phyloP scores from a whole-genome alignment of 2,113 vertebrate species.

The Martes martes region DNA sequence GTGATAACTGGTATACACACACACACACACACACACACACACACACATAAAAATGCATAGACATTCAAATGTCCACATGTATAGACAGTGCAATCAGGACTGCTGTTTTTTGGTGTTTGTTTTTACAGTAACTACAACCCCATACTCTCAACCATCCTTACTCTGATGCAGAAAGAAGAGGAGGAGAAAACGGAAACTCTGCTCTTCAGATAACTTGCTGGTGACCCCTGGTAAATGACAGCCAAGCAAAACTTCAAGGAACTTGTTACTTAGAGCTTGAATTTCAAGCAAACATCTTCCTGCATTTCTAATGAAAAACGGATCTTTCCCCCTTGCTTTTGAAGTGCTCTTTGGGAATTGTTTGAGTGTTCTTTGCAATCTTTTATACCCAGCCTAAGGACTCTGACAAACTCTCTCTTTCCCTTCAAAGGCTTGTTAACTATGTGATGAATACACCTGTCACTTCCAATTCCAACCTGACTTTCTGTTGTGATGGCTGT shows the following conservation, averaged over 20 bases:
- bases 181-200: background rate
- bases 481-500: constrained; percentile 84
- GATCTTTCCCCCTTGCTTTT: constrained; percentile 66
- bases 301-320: constrained; percentile 79
- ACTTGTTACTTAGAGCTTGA: constrained; percentile 75
- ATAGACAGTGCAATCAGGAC: background rate
- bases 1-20: background rate
- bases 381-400: constrained; percentile 84
- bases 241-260: constrained; percentile 48
- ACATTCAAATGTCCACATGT: background rate
- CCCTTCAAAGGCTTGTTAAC: constrained; percentile 87
- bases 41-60: background rate
- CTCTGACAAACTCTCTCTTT: constrained; percentile 79
- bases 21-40: too few species aligned
- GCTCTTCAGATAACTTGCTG: constrained; percentile 68
- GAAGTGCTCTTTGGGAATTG: constrained; percentile 80
- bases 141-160: background rate
- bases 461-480: constrained; percentile 86
- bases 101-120: background rate
- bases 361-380: constrained; percentile 75
- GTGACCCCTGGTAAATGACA: constrained; percentile 71
- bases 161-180: background rate
- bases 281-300: constrained; percentile 77
- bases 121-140: background rate
- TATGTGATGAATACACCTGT: constrained; percentile 88